A percentile compares a stretch with the other conserved stretches of the same genome.
Evolutionary conservation across 2,797 vertebrate species (phyloP).

Genomic region (Lates japonicus): DNA sequence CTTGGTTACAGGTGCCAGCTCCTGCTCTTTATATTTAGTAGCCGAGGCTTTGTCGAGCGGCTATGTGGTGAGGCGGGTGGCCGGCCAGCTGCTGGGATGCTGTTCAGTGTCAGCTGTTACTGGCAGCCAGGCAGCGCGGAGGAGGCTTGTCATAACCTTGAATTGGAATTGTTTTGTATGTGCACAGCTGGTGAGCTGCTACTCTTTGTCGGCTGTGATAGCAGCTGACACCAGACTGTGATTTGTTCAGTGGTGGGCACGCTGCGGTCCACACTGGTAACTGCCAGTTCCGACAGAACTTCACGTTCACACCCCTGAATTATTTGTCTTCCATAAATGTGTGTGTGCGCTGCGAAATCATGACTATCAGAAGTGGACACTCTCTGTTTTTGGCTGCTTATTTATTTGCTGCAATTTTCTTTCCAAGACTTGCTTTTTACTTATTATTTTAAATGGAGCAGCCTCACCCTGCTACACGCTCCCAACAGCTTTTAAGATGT

Average conservation of each 20-base stretch:
- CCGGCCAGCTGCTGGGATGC: constrained; percentile 73
- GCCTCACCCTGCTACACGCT: constrained; percentile 2
- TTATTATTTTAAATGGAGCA: constrained; percentile 24
- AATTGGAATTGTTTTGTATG: constrained; percentile 75
- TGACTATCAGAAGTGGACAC: constrained; percentile 44
- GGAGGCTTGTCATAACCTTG: constrained; percentile 70
- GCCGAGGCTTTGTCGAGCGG: constrained; percentile 48
- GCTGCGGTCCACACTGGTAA: constrained; percentile 19
- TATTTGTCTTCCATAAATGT: constrained; percentile 53
- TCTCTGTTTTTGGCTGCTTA: constrained; percentile 34
- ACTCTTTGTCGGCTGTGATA: constrained; percentile 68
- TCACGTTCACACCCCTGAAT: constrained; percentile 45
- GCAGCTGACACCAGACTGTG: constrained; percentile 70
- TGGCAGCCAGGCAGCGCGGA: constrained; percentile 61
- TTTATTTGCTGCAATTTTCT: constrained; percentile 35
- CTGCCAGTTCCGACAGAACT: constrained; percentile 60
- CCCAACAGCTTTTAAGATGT: not conserved
- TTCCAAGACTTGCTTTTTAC: constrained; percentile 27
- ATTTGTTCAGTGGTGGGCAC: constrained; percentile 63
- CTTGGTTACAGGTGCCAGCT: constrained; percentile 67
- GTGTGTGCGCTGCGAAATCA: constrained; percentile 22
- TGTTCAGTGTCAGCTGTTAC: constrained; percentile 69
- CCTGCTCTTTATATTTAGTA: constrained; percentile 64
- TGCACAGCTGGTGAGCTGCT: constrained; percentile 77
- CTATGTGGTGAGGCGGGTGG: constrained; percentile 57